Conservation (phyloP, 2,888 invertebrate species). For the Diploptera punctata region DNA sequence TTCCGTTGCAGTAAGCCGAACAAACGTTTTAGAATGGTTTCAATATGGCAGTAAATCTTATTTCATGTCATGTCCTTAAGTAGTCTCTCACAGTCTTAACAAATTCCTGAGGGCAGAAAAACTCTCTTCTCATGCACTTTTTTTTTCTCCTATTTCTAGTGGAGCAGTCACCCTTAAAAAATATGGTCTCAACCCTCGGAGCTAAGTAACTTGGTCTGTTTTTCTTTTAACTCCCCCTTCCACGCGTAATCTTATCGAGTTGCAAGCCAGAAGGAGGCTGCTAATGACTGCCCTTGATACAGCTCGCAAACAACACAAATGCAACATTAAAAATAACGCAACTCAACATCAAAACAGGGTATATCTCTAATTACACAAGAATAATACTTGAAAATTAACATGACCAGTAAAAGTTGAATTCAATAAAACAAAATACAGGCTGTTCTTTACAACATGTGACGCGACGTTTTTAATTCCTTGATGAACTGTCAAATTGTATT, state of each 20-base stretch:
- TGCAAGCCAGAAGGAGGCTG: not conserved
- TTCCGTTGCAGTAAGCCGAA: not conserved
- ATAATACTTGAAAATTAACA: no score
- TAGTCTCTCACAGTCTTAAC: not conserved
- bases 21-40: not conserved
- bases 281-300: constrained; percentile 20
- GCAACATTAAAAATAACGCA: not conserved
- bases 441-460: no score
- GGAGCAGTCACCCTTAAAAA: constrained; percentile 24
- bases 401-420: no score
- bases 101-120: not conserved
- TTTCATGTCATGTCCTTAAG: not conserved
- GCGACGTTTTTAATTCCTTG: no score
- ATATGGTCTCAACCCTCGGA: not conserved
- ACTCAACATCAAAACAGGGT: no score
- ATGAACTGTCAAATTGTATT: no score
- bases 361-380: no score
- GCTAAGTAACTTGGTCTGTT: constrained; percentile 30
- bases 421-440: no score
- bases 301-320: constrained; percentile 1
- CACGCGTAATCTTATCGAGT: constrained; percentile 24
- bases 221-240: constrained; percentile 22
- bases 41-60: not conserved
- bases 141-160: not conserved
- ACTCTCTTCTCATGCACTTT: not conserved